Base-by-base conservation (phyloP, 2,888 invertebrate species). In the Eristalinus sepulchralis region DNA sequence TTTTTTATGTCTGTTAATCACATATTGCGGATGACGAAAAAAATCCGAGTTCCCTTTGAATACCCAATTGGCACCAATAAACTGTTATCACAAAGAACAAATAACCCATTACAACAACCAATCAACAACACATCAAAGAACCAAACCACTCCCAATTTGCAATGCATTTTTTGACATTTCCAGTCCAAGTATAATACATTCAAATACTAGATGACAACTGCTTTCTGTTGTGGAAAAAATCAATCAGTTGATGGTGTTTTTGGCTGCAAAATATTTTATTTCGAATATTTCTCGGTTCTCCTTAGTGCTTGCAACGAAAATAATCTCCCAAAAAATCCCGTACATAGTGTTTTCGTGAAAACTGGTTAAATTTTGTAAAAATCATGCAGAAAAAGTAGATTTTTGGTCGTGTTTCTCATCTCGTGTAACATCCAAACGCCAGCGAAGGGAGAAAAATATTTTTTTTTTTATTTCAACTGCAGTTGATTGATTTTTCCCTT, bases 151-250 rank as follows among this genome's bases (percentile, higher is more conserved):
- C 8, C 1, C n/a, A 39, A 34, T 47, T 79, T 17, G 39, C 57
- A 78, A 33, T 55, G 22, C 33, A 53, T 8, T 70, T 63, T 47
- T 47, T 79, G 79, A 79, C 66, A 79, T 24, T 59, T 72, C 66
- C 64, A 39, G 64, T 47, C 47, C 8, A 1, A 47, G 17, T 79
- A 79, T 79, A 79, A 66, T 59, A 79, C 9, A 34, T 79, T 66
- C 66, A 60, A 47, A 63, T 17, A 57, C 53, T 59, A 55, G 53
- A 66, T 84, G 77, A 78, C 72, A 82, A 17, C 31, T 72, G 63
- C 59, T 82, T 80, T 85, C 60, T 85, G 85, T 85, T 85, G 63
- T 68, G 63, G 85, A 85, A 85, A 85, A 80, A 85, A 85, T 85
- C 85, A 85, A 85, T 85, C 85, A 68, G 72, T 85, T 85, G 77